phyloP scores from a whole-genome alignment of 2,797 vertebrate species.

The Clamator glandarius region DNA sequence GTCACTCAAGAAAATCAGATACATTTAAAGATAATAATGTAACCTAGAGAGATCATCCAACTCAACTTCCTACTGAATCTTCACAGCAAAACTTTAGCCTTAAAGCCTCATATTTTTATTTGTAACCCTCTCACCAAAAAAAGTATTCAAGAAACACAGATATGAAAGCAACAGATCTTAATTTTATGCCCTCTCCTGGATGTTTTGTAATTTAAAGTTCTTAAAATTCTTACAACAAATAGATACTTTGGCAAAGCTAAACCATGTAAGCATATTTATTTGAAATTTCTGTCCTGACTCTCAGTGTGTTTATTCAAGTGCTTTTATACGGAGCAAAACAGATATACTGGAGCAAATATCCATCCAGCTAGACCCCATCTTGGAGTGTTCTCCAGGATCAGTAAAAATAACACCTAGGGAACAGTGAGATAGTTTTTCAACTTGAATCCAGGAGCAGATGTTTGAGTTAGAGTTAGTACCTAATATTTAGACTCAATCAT shows the following conservation, averaged over 20 bases:
- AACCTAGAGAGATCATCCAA: background rate
- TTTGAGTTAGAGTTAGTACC: too few relatives aligned
- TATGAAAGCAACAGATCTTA: background rate
- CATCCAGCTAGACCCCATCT: background rate
- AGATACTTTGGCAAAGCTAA: background rate
- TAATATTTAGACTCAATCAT: background rate
- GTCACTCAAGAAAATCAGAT: background rate
- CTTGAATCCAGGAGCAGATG: background rate
- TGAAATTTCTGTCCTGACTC: background rate
- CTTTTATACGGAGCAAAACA: background rate
- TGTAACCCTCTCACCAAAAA: background rate
- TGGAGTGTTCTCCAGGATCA: background rate
- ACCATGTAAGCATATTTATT: background rate
- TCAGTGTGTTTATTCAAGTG: background rate
- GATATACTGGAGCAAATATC: background rate
- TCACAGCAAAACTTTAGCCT: background rate
- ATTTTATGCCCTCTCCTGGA: background rate
- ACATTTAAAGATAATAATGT: background rate
- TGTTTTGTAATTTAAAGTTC: background rate
- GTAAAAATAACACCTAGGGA: background rate
- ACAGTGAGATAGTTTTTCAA: background rate
- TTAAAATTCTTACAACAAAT: background rate
- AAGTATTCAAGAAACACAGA: background rate
- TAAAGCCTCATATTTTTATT: background rate
- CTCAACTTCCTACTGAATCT: background rate